phyloP scores from a whole-genome alignment of 1,140 invertebrate genomes.

The Eupeodes corollae region DNA sequence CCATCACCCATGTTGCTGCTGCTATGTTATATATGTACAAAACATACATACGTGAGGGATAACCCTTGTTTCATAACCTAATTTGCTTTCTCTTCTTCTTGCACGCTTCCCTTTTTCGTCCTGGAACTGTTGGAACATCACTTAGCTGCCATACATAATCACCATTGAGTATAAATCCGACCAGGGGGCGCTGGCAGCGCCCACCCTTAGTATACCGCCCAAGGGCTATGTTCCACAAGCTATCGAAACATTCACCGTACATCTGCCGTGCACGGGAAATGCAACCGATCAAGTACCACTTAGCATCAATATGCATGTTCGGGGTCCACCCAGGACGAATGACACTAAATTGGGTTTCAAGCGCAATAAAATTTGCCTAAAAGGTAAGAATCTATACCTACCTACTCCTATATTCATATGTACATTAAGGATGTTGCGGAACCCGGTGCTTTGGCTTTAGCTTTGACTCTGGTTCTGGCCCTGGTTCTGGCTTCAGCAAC shows the following conservation, averaged over 20 bases:
- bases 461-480: no score
- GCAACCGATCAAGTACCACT: conserved; percentile 53
- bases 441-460: no score
- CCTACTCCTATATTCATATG: no score
- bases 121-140: no score
- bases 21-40: conserved; percentile 14
- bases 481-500: no score
- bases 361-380: conserved; percentile 76
- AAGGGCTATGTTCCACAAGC: conserved; percentile 61
- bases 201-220: conserved; percentile 68
- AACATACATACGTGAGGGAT: conserved; percentile 13
- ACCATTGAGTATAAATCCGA: conserved; percentile 62
- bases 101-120: conserved; percentile 14
- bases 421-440: no score
- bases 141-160: conserved; percentile 64
- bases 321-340: conserved; percentile 46
- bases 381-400: conserved; percentile 57
- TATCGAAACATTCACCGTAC: conserved; percentile 65
- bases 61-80: background rate
- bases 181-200: conserved; percentile 56
- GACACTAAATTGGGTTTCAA: conserved; percentile 66
- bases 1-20: background rate
- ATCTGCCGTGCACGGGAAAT: conserved; percentile 64
- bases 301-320: conserved; percentile 67
- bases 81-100: conserved; percentile 1